Evolutionary conservation across 1,140 invertebrate genomes (phyloP), one percentile per base, ranked within the genome.

Genomic region (Meloidogyne chitwoodi): DNA sequence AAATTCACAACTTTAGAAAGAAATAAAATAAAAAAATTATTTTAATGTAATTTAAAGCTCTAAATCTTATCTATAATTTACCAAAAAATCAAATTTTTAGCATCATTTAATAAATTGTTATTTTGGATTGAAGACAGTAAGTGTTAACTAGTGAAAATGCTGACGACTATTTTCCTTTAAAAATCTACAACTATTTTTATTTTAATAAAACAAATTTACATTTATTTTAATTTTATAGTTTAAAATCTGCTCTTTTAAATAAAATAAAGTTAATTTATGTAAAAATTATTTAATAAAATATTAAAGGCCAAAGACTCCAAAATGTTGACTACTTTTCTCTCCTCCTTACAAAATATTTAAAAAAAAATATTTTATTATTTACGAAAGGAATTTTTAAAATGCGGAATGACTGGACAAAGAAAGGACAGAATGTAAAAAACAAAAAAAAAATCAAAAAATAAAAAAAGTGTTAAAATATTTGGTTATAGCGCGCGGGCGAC

Each of bases 241-340:
- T 10, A 38, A 38, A 38, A 38, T 38, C 34, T 38, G 4, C 34
- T n/a, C 48, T 56, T 56, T 56, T 19, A 48, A 48, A 48, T 2
- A 19, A 16, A 14, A n/a, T 19, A 66, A 66, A 66, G 5, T 26
- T 31, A 66, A 31, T 66, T 66, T 38, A 66, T 31, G 64, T 66
- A 66, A n/a, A 66, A 29, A 66, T 26, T 19, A 38, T 66, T 66
- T 66, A 66, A 66, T 38, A 66, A 66, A 38, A 66, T 19, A 29
- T 27, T 31, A 66, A 66, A 66, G 27, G 34, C 27, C 65, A 66
- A 66, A 66, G 16, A 10, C 26, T 12, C 6, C 2, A 27, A 31
- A 38, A 66, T 26, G 19, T 56, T 56, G n/a, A 19, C 48, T n/a
- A 22, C n/a, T 56, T 1, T 41, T 41, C 38, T 0, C 19, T 22